Evolutionary conservation across 92 coral and sea anemone genomes (phyloP).

Genomic region (Porites evermanni): DNA sequence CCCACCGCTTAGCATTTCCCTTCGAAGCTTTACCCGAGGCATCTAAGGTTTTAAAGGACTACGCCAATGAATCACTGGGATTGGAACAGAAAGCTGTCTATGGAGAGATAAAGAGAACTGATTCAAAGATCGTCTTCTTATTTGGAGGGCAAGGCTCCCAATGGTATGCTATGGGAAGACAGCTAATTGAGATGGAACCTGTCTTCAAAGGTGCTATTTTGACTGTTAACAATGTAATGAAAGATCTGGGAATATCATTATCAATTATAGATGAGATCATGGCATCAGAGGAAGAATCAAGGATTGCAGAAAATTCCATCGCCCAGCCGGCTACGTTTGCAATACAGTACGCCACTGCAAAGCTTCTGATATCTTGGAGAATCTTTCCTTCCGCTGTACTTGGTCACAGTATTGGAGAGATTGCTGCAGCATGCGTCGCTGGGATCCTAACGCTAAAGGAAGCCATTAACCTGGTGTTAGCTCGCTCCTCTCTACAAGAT

Average conservation of each 20-base stretch:
- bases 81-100: conserved; percentile 54
- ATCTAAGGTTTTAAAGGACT: conserved; percentile 48
- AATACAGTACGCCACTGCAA: conserved; percentile 79
- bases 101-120: conserved; percentile 34
- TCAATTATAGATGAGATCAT: conserved; percentile 66
- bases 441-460: conserved; percentile 74
- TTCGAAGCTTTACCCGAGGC: conserved; percentile 70
- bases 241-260: conserved; percentile 67
- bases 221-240: conserved; percentile 57
- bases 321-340: conserved; percentile 89
- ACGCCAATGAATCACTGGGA: conserved; percentile 51
- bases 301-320: conserved; percentile 53
- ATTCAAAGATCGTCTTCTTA: conserved; percentile 73
- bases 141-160: conserved; percentile 92
- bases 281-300: conserved; percentile 51
- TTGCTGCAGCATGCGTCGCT: conserved; percentile 85
- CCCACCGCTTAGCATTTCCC: conserved; percentile 74
- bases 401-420: conserved; percentile 95
- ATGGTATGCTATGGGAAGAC: conserved; percentile 92
- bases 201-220: conserved; percentile 64
- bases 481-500: conserved; percentile 80
- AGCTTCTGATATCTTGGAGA: conserved; percentile 85
- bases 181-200: conserved; percentile 74
- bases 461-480: conserved; percentile 73
- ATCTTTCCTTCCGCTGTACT: conserved; percentile 84